A percentile compares a stretch with the other conserved stretches of the same genome.
phyloP scores from a whole-genome alignment of 2,797 vertebrate genomes.

The Urophycis tenuis region DNA sequence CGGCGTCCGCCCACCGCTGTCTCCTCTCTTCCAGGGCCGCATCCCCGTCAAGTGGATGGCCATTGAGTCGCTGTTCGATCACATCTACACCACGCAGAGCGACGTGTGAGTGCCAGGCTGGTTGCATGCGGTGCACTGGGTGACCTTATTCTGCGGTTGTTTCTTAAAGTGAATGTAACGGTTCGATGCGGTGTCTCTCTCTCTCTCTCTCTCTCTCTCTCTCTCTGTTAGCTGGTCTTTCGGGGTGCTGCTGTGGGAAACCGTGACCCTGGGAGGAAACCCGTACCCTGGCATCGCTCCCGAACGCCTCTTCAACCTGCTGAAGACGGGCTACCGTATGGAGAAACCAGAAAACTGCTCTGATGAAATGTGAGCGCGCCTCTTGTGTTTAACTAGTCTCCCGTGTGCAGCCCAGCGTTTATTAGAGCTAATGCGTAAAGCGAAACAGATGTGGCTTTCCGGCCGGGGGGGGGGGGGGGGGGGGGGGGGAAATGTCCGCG shows the following conservation, averaged over 20 bases:
- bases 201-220: too few relatives aligned
- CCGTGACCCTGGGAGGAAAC: conserved; percentile 95
- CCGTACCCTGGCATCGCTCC: conserved; percentile 98
- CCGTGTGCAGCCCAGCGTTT: conserved; percentile 16
- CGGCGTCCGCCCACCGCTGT: background rate
- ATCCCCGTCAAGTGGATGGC: conserved; percentile 99
- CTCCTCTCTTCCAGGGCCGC: conserved; percentile 71
- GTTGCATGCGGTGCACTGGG: background rate
- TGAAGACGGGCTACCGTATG: conserved; percentile 98
- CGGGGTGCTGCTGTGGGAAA: conserved; percentile 95
- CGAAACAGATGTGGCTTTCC: conserved; percentile 7
- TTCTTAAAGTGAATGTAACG: background rate
- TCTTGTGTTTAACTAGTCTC: conserved; percentile 4
- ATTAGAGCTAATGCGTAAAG: background rate
- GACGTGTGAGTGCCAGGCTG: conserved; percentile 85
- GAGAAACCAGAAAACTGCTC: conserved; percentile 98
- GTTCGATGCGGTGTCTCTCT: background rate
- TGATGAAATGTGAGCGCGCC: conserved; percentile 89
- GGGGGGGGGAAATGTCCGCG: conserved; percentile 24
- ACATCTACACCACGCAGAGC: conserved; percentile 98
- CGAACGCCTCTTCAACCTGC: conserved; percentile 95
- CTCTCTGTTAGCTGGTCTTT: conserved; percentile 85
- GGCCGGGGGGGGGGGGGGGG: too few relatives aligned
- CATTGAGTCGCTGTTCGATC: conserved; percentile 96
- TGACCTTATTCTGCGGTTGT: background rate